Evolutionary conservation across 53 echinoderm and acorn worm genomes (phyloP).

Genomic region (Patiria pectinifera): DNA sequence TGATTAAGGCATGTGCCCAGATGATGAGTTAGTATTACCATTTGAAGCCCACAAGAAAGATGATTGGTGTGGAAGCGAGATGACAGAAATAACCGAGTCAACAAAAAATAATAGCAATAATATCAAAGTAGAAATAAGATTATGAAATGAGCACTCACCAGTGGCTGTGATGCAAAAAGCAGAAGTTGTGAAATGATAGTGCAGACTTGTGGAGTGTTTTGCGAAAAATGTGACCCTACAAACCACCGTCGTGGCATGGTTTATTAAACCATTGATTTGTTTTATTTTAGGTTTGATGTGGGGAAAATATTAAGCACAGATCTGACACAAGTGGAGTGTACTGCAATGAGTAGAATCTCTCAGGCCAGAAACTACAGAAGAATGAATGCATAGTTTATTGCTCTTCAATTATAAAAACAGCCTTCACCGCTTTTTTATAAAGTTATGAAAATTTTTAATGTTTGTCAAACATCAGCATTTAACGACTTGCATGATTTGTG

Average conservation of each 20-base stretch:
- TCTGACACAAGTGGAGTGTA: too few relatives aligned
- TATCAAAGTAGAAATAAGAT: neutral
- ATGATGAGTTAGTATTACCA: neutral
- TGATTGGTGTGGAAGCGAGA: neutral
- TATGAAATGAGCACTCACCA: neutral
- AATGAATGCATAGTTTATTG: too few relatives aligned
- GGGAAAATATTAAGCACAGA: too few relatives aligned
- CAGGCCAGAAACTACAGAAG: too few relatives aligned
- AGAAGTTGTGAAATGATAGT: neutral
- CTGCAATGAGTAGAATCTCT: too few relatives aligned
- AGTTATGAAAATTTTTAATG: too few relatives aligned
- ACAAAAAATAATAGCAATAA: neutral
- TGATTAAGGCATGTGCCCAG: neutral
- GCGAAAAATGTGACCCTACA: neutral
- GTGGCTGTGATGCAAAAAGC: neutral
- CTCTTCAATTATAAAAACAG: too few relatives aligned
- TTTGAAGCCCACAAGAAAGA: neutral
- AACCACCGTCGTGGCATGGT: neutral
- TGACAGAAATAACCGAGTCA: neutral
- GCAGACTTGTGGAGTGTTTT: neutral
- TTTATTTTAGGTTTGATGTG: too few relatives aligned
- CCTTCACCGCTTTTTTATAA: too few relatives aligned
- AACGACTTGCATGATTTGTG: too few relatives aligned
- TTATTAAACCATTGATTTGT: too few relatives aligned
- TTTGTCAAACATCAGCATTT: too few relatives aligned